These are phyloP conservation scores for Galendromus occidentalis DNA, from an alignment of 1,140 invertebrate species.

Conservation along the genomic window DNA sequence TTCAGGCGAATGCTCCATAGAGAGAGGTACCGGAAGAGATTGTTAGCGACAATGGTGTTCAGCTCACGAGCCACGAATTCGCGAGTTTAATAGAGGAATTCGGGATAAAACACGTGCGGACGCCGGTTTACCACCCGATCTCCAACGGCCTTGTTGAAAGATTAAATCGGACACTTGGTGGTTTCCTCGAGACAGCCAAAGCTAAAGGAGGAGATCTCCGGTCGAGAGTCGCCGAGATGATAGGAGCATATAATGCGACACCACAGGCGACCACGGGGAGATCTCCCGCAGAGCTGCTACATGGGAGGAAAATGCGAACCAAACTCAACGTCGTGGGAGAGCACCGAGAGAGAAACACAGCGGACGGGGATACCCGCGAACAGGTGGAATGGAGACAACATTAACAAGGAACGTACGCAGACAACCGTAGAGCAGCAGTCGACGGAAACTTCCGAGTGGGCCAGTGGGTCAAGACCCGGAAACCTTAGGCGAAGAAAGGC, in stretches of 20 bases:
- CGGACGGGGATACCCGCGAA: background rate
- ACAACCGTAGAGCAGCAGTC: background rate
- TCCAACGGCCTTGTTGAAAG: background rate
- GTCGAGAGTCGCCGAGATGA: background rate
- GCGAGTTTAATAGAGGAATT: background rate
- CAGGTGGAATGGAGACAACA: background rate
- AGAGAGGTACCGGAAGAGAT: too few species aligned
- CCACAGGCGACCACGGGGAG: conserved; percentile 5
- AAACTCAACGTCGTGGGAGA: background rate
- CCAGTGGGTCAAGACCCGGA: background rate
- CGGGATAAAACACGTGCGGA: too few species aligned
- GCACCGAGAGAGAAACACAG: background rate
- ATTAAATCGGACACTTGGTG: background rate
- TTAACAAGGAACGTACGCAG: background rate
- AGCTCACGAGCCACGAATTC: background rate
- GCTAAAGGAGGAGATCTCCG: background rate
- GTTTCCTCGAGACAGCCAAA: background rate
- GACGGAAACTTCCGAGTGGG: background rate
- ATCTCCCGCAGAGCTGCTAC: conserved; percentile 1
- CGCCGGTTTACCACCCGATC: too few species aligned
- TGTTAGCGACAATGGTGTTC: background rate
- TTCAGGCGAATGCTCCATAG: too few species aligned
- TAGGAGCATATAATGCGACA: background rate
- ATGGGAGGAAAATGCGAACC: background rate
- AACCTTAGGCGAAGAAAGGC: background rate